These are phyloP conservation scores for Excalfactoria chinensis DNA, from an alignment of 2,113 vertebrate genomes.

Conservation along the genomic window DNA sequence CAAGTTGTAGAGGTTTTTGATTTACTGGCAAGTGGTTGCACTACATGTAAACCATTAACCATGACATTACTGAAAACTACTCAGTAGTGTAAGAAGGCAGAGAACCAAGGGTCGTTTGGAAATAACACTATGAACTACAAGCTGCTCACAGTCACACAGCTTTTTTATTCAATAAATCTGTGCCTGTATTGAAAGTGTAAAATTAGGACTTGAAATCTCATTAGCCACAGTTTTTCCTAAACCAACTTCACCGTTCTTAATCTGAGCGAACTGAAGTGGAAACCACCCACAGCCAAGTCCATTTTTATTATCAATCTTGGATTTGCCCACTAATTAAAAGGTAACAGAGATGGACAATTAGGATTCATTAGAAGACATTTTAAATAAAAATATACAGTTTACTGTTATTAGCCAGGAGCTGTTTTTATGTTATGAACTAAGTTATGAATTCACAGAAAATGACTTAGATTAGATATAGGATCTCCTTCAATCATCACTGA, in stretches of 20 bases:
- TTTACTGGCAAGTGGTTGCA: accelerated
- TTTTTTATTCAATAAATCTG: not conserved
- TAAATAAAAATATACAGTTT: slow-evolving; percentile 1
- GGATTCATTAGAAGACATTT: not conserved
- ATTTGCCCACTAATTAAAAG: not conserved
- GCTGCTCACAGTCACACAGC: accelerated
- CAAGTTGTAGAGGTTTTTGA: not conserved
- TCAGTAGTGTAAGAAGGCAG: not conserved
- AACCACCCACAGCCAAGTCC: not conserved
- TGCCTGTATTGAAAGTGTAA: not conserved
- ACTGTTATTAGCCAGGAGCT: not conserved
- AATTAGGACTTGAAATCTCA: not conserved
- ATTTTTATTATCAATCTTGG: slow-evolving; percentile 5
- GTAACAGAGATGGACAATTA: not conserved
- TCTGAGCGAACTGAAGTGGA: not conserved
- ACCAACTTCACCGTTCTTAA: not conserved
- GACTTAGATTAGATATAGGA: slow-evolving; percentile 9
- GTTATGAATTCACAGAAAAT: slow-evolving; percentile 15
- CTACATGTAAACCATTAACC: not conserved
- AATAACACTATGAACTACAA: not conserved
- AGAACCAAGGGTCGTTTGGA: not conserved
- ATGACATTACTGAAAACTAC: not conserved
- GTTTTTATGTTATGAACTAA: not conserved
- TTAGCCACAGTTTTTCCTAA: not conserved
- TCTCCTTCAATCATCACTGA: not conserved